A percentile compares a stretch with the other conserved stretches of the same genome.
These are phyloP conservation scores for Vollenhovia emeryi DNA, from an alignment of 1,140 invertebrate genomes.

Conservation along the genomic window DNA sequence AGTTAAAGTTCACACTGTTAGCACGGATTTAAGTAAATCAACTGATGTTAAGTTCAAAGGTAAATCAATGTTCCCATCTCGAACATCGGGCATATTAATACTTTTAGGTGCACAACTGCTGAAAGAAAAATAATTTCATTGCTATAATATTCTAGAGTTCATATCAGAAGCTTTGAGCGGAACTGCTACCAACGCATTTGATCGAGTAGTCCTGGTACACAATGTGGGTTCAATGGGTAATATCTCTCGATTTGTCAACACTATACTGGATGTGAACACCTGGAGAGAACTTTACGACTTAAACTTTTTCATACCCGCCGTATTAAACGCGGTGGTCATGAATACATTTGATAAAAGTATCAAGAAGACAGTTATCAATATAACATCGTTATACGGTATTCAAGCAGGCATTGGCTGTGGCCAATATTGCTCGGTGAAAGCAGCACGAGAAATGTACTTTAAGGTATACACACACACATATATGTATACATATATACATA, in stretches of 20 bases:
- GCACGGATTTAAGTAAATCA: conserved; percentile 87
- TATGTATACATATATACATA: no score
- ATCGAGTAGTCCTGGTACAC: conserved; percentile 92
- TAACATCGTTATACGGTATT: conserved; percentile 93
- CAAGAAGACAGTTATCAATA: conserved; percentile 91
- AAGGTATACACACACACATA: no score
- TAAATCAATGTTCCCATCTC: conserved; percentile 57
- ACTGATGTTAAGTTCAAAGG: conserved; percentile 84
- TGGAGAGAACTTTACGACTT: conserved; percentile 90
- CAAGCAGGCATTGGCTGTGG: conserved; percentile 91
- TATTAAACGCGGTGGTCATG: conserved; percentile 92
- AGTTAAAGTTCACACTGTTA: conserved; percentile 66
- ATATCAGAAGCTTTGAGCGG: conserved; percentile 82
- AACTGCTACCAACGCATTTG: conserved; percentile 85
- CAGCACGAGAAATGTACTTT: conserved; percentile 97
- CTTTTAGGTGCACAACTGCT: background rate
- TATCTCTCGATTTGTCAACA: conserved; percentile 86
- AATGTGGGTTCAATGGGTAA: conserved; percentile 96
- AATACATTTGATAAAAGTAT: conserved; percentile 84
- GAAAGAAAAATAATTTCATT: background rate
- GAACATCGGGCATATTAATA: background rate
- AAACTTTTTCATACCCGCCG: conserved; percentile 92
- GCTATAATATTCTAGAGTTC: conserved; percentile 76
- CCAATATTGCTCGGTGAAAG: conserved; percentile 95
- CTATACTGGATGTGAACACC: conserved; percentile 87